phyloP scores from a whole-genome alignment of 2,113 vertebrate species.

The human region DNA sequence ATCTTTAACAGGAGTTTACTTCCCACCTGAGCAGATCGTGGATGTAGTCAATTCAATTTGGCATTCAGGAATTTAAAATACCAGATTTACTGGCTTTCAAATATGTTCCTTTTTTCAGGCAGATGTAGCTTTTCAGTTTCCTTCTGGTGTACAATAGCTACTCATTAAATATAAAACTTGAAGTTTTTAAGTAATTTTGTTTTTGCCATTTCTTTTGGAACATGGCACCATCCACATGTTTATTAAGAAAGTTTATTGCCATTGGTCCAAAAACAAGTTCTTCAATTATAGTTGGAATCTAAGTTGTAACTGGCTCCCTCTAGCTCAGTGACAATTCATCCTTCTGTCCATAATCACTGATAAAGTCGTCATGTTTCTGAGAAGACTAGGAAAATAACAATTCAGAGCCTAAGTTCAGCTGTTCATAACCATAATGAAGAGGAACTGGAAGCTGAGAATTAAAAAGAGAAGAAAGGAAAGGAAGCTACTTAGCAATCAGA shows the following conservation, averaged over 20 bases:
- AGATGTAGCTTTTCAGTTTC: background rate
- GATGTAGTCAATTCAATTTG: background rate
- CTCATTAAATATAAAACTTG: background rate
- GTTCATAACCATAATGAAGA: conserved; percentile 56
- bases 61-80: background rate
- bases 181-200: conserved; percentile 25
- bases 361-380: conserved; percentile 16
- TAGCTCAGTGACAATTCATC: background rate
- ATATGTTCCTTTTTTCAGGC: background rate
- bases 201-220: background rate
- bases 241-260: background rate
- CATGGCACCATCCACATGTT: background rate
- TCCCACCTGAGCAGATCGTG: background rate
- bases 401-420: conserved; percentile 59
- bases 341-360: conserved; percentile 32
- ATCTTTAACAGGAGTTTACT: background rate
- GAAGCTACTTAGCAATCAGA: conserved; percentile 73
- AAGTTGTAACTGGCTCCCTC: background rate
- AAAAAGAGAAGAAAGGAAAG: conserved; percentile 63
- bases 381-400: conserved; percentile 10
- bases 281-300: background rate
- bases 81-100: background rate
- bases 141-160: background rate
- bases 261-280: background rate
- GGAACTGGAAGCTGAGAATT: conserved; percentile 60